Base-by-base conservation (phyloP, 2,888 invertebrate genomes). In the Marasmarcha lunaedactyla region DNA sequence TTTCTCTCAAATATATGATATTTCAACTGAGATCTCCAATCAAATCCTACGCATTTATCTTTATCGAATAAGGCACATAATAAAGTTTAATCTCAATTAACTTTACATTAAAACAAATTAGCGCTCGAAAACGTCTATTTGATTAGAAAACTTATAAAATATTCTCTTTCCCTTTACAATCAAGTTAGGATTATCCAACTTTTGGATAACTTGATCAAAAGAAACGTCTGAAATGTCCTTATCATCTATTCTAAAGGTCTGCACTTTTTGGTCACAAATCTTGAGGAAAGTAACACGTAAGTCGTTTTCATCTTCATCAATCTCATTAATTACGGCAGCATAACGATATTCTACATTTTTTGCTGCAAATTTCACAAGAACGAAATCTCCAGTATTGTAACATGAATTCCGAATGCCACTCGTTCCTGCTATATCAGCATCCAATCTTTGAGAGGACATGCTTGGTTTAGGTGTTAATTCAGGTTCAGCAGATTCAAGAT, bases 211-310 rank as follows among this genome's bases (percentile, higher is more conserved):
- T n/a, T n/a, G n/a, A n/a, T n/a, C n/a, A n/a, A n/a, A n/a, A n/a
- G n/a, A n/a, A n/a, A n/a, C n/a, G n/a, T n/a, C n/a, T n/a, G n/a
- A n/a, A 36, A 39, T 34, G 36, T 40, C 36, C 10, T 36, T 41
- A 14, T 41, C 41, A 36, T 40, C 40, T 33, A 36, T 38, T 15
- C 26, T 37, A 39, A 39, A 25, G 5, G 13, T 15, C 12, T 42
- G 38, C 33, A 35, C 38, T 38, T 41, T 35, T 13, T 38, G 11
- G 33, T 42, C 38, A 36, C 42, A 42, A 36, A 42, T 37, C 38
- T 41, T 41, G 20, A 42, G 38, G 12, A 42, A 38, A 35, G 42
- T 38, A 27, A 42, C 40, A 13, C 36, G 33, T 36, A 39, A 33
- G n/a, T 39, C 39, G 15, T 33, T 33, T 2, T 42, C 37, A 14